Evolutionary conservation across 2,113 vertebrate species (phyloP).

Genomic region (Oophaga pumilio): DNA sequence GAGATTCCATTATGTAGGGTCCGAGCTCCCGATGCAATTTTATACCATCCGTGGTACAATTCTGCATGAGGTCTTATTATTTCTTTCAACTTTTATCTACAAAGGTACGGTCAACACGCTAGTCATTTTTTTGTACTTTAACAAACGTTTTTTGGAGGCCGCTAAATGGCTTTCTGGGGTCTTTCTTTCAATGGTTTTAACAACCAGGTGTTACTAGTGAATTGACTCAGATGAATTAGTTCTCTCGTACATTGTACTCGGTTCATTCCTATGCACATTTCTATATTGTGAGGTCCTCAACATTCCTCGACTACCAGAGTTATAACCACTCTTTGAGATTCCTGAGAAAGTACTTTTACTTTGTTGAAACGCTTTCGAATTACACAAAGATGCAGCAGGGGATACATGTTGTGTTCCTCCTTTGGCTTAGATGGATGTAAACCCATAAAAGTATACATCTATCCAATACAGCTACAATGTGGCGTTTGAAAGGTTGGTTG

Average conservation of each 20-base stretch:
- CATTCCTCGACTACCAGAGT: background rate
- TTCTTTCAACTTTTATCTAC: background rate
- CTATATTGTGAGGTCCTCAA: background rate
- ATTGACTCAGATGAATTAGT: background rate
- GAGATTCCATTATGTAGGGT: slow-evolving; percentile 16
- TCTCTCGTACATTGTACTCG: background rate
- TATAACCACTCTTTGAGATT: background rate
- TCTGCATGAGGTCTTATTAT: slow-evolving; percentile 4
- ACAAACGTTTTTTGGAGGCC: background rate
- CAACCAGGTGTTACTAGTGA: slow-evolving; percentile 35
- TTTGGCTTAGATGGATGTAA: background rate
- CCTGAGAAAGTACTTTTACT: background rate
- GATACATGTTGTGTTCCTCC: background rate
- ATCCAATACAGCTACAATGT: background rate
- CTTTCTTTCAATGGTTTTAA: slow-evolving; percentile 14
- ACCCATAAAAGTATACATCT: background rate
- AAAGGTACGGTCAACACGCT: background rate
- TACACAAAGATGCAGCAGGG: background rate
- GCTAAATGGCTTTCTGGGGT: slow-evolving; percentile 12
- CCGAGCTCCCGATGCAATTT: background rate
- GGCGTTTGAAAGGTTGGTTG: no score
- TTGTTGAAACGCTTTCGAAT: background rate
- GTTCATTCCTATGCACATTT: slow-evolving; percentile 1
- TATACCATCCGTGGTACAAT: background rate
- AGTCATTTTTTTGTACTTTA: background rate